phyloP scores from a whole-genome alignment of 2,888 invertebrate species.

The Branchipolynoe longqiensis region DNA sequence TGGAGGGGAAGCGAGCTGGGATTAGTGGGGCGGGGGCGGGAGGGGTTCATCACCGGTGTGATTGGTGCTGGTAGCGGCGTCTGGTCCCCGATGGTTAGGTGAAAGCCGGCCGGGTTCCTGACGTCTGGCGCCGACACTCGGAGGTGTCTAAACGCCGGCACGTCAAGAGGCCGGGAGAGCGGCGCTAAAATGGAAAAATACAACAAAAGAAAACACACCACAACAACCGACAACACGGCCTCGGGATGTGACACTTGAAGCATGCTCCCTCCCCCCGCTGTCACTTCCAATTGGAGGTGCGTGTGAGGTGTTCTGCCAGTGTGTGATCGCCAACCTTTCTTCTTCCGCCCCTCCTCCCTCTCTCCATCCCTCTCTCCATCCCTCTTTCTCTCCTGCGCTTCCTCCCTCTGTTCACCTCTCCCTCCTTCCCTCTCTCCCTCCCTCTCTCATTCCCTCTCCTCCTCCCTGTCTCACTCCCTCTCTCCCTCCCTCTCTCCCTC shows the following conservation, averaged over 20 bases:
- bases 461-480: neutral
- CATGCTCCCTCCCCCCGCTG: neutral
- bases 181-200: too few relatives aligned
- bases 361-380: neutral
- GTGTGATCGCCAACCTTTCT: neutral
- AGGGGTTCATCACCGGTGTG: too few relatives aligned
- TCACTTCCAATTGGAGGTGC: neutral
- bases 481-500: neutral
- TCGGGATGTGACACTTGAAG: neutral
- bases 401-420: neutral
- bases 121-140: too few relatives aligned
- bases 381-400: neutral
- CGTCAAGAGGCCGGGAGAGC: neutral
- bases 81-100: too few relatives aligned
- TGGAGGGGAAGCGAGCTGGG: too few relatives aligned
- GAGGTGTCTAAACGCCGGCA: neutral
- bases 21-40: too few relatives aligned
- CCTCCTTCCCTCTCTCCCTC: neutral
- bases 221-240: neutral
- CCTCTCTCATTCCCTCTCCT: neutral
- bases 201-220: neutral
- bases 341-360: neutral
- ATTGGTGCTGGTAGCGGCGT: too few relatives aligned
- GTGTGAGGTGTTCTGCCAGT: slow-evolving; percentile 11
- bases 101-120: too few relatives aligned